These are phyloP conservation scores for Leptatherina wallacei DNA, from an alignment of 2,797 vertebrate genomes.

Conservation along the genomic window DNA sequence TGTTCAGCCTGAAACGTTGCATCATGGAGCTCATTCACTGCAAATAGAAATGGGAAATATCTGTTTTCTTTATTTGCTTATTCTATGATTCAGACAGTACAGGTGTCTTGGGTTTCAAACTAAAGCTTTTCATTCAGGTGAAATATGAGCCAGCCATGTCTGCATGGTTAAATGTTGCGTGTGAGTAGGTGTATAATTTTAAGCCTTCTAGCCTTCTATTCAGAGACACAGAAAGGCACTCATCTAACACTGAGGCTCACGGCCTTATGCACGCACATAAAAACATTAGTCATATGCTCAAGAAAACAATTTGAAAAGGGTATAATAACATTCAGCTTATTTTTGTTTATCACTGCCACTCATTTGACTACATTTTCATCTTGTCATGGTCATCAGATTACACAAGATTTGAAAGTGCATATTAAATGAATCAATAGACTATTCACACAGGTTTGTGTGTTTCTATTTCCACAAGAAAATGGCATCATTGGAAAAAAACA, in stretches of 20 bases:
- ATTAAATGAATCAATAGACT: too few relatives aligned
- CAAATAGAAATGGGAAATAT: neutral
- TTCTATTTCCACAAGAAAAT: neutral
- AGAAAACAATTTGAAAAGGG: neutral
- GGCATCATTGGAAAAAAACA: neutral
- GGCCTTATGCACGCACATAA: neutral
- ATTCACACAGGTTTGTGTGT: too few relatives aligned
- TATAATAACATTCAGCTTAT: neutral
- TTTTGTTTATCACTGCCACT: neutral
- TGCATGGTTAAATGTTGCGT: constrained; percentile 18
- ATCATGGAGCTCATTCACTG: neutral
- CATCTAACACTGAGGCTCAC: constrained; percentile 14
- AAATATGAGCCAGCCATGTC: constrained; percentile 44
- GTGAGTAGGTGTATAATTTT: constrained; percentile 38
- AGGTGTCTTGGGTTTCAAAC: constrained; percentile 50
- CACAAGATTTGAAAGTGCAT: neutral
- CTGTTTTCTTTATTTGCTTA: constrained; percentile 1
- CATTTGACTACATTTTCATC: neutral
- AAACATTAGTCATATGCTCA: neutral
- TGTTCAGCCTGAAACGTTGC: neutral
- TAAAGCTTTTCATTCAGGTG: constrained; percentile 40
- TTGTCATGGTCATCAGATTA: neutral
- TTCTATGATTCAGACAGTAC: constrained; percentile 12
- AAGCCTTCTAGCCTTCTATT: constrained; percentile 22
- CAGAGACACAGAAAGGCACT: constrained; percentile 19